A percentile compares a stretch with the other conserved stretches of the same genome.
Conservation (phyloP, 2,888 invertebrate species). For the Ochropleura leucogaster region DNA sequence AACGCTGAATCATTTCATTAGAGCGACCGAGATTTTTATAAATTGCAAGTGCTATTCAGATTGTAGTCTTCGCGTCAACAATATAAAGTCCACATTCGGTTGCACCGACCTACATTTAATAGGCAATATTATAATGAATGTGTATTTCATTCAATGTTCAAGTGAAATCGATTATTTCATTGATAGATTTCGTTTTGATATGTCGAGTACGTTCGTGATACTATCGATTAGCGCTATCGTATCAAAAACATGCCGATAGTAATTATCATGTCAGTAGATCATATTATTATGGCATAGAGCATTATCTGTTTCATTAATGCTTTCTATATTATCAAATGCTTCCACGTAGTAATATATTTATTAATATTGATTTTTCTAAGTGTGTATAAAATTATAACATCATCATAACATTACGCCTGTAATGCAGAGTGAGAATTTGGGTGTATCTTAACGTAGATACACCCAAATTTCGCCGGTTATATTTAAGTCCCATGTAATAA, state of each 20-base stretch:
- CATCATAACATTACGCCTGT: too few species aligned
- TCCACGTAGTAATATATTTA: background rate
- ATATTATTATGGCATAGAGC: conserved; percentile 8
- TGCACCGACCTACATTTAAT: background rate
- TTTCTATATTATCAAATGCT: conserved; percentile 10
- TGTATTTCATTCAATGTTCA: conserved; percentile 23
- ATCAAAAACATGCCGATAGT: conserved; percentile 31
- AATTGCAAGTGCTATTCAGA: background rate
- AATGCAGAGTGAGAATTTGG: too few species aligned
- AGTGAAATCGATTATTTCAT: conserved; percentile 37
- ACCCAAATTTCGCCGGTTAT: too few species aligned
- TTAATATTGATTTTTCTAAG: background rate
- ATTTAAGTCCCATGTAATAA: too few species aligned
- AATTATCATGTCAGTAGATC: conserved; percentile 29
- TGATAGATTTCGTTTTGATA: conserved; percentile 36
- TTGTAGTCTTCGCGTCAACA: background rate
- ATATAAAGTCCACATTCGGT: background rate
- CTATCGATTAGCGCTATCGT: conserved; percentile 29
- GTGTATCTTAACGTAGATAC: too few species aligned
- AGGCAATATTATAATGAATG: background rate
- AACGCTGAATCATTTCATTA: conserved; percentile 46
- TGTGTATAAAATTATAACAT: background rate
- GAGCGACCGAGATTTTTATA: conserved; percentile 14
- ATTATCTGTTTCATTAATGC: conserved; percentile 6
- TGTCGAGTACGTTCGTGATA: conserved; percentile 19